Conservation (phyloP, 2,797 vertebrate species). For the Sebastiscus tertius region DNA sequence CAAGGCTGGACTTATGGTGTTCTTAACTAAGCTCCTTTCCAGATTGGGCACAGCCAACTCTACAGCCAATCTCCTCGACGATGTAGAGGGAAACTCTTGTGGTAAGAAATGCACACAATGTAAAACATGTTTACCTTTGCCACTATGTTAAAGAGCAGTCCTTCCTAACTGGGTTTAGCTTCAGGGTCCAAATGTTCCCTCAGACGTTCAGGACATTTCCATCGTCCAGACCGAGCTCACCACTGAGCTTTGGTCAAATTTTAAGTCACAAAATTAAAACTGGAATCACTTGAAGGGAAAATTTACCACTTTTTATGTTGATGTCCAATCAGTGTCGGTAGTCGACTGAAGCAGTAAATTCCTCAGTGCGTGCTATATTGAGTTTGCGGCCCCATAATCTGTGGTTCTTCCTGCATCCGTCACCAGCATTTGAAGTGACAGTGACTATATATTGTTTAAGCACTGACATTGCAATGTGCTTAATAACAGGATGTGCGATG, state of each 20-base stretch:
- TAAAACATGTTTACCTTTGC: not conserved
- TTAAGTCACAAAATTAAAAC: not conserved
- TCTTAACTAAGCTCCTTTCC: slow-evolving; percentile 70
- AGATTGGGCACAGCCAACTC: slow-evolving; percentile 92
- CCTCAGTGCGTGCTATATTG: too few relatives aligned
- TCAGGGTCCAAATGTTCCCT: not conserved
- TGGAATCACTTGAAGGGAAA: not conserved
- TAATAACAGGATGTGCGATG: not conserved
- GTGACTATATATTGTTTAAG: not conserved
- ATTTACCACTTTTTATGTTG: too few relatives aligned
- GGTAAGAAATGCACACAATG: slow-evolving; percentile 81
- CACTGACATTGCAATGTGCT: not conserved
- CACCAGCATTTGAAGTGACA: too few relatives aligned
- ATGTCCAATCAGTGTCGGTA: too few relatives aligned
- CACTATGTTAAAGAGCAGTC: not conserved
- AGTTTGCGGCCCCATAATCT: too few relatives aligned
- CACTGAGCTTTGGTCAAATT: not conserved
- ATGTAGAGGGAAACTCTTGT: slow-evolving; percentile 90
- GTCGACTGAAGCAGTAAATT: too few relatives aligned
- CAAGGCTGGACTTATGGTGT: not conserved
- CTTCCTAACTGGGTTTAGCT: not conserved
- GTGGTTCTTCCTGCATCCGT: too few relatives aligned
- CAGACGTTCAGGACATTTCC: not conserved
- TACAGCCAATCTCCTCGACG: slow-evolving; percentile 94
- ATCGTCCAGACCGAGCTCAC: not conserved